Evolutionary conservation across 2,888 invertebrate genomes (phyloP), one percentile per base, ranked within the genome.

Genomic region (Archips xylosteana): DNA sequence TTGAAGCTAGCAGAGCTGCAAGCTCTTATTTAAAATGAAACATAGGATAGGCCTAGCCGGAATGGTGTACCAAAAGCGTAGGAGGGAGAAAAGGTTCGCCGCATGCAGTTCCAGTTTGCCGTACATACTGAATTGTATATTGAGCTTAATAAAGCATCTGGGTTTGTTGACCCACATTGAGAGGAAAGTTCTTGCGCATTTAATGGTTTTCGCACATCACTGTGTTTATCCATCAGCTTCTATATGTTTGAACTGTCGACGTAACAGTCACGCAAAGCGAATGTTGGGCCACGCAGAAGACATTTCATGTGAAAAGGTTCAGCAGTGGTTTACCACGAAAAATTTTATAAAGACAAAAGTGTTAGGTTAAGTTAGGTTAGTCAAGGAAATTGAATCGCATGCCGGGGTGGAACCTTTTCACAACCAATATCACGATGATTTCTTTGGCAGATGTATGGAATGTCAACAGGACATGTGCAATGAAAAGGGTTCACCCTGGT

Each of bases 101-200:
- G 81, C 81, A 78, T 83, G 84, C 83, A 83, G 85, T 86, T 83
- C 85, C 83, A 86, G 83, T 85, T 85, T 79, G 81, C 82, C 87
- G 87, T 87, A 84, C 85, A 84, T 83, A 82, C 82, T 81, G 82
- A 83, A 81, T 81, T 80, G 78, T 85, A 81, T 83, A 82, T 79
- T 82, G 82, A 81, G 69, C 79, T 83, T 83, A 88, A 88, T 88
- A 88, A 88, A 88, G 84, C 83, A 76, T 73, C 83, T 81, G 78
- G 80, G 88, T 88, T 87, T 87, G 81, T 88, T 88, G 88, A 86
- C 85, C 85, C 76, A 86, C 75, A 80, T 80, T 61, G 32, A 68
- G 69, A 73, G 59, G 49, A 73, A 68, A 68, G 59, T 63, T 64
- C 45, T 39, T 70, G 63, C 54, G 42, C 70, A 57, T 45, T 45